These are phyloP conservation scores for Tyria jacobaeae DNA, from an alignment of 2,888 invertebrate genomes.

Conservation along the genomic window DNA sequence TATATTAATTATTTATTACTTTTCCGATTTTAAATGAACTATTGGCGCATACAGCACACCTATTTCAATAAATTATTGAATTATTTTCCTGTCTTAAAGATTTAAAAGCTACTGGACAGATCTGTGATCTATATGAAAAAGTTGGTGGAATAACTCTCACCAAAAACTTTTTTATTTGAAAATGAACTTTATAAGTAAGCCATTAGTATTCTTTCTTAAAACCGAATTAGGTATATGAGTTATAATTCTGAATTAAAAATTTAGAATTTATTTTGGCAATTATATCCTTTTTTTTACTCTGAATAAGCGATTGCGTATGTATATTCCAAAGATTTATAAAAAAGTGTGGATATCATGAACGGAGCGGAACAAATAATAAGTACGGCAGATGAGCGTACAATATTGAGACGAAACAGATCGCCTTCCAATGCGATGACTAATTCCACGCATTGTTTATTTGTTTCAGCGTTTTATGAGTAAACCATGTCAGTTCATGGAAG, in stretches of 20 bases:
- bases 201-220: not conserved
- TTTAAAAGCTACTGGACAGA: conserved; percentile 47
- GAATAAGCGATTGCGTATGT: no score
- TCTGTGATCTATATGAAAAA: conserved; percentile 44
- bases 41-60: conserved; percentile 29
- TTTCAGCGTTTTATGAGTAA: conserved; percentile 72
- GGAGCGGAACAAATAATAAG: conserved; percentile 44
- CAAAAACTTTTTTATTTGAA: conserved; percentile 24
- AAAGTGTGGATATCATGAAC: conserved; percentile 43
- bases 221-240: conserved; percentile 5
- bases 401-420: conserved; percentile 73
- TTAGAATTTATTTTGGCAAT: conserved; percentile 10
- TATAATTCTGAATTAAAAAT: conserved; percentile 26
- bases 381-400: conserved; percentile 59
- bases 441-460: conserved; percentile 71
- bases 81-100: conserved; percentile 51
- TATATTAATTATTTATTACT: conserved; percentile 51
- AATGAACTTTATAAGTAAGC: not conserved
- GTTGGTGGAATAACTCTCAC: conserved; percentile 38
- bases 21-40: conserved; percentile 49
- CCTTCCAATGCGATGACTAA: conserved; percentile 60
- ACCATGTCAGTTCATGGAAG: conserved; percentile 64
- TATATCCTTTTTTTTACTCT: no score
- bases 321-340: conserved; percentile 35
- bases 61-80: conserved; percentile 43